These are phyloP conservation scores for Colinus virginianus DNA, from an alignment of 2,113 vertebrate species.

Conservation along the genomic window DNA sequence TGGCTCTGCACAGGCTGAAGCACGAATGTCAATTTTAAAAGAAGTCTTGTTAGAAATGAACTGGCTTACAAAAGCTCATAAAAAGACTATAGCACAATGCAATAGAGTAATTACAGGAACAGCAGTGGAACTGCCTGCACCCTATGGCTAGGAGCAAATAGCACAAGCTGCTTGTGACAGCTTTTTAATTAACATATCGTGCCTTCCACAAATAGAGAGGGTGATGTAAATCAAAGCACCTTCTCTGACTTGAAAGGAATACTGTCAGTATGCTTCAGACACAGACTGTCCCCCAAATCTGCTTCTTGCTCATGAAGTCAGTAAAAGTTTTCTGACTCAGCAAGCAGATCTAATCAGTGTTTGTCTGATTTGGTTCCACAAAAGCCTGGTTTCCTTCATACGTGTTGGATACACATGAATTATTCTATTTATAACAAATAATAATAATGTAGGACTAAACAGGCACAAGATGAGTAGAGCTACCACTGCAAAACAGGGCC, in stretches of 20 bases:
- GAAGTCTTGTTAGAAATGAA: not conserved
- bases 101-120: not conserved
- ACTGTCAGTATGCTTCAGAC: not conserved
- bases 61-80: conserved; percentile 8
- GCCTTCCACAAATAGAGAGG: not conserved
- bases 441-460: not conserved
- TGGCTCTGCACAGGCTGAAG: not conserved
- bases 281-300: not conserved
- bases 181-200: conserved; percentile 65
- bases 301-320: not conserved
- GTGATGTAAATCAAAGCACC: conserved; percentile 34
- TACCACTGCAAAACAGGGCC: not conserved
- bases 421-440: conserved; percentile 9
- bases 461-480: not conserved
- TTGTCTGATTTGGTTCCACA: not conserved
- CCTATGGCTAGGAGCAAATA: conserved; percentile 43
- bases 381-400: not conserved
- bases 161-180: conserved; percentile 53
- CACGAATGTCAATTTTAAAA: not conserved
- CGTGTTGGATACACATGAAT: not conserved
- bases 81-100: not conserved
- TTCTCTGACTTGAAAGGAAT: not conserved
- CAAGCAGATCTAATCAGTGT: conserved; percentile 2
- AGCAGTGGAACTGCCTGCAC: not conserved
- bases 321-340: not conserved